A percentile compares a stretch with the other conserved stretches of the same genome.
Conservation (phyloP, 2,113 vertebrate species). For the Phalacrocorax pelagicus region DNA sequence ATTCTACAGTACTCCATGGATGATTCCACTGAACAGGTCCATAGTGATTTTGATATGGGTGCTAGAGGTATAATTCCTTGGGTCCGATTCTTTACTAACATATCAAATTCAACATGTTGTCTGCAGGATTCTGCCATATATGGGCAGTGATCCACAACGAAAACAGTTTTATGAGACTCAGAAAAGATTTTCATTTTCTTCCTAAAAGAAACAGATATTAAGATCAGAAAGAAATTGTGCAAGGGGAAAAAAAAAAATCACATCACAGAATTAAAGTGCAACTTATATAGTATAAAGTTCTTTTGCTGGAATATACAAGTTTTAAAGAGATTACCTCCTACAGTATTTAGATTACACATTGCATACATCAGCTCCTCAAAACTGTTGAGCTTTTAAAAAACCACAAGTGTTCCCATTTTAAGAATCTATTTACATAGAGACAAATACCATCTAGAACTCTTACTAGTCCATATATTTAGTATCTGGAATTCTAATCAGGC, state of each 20-base stretch:
- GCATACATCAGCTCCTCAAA: neutral
- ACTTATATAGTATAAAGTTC: neutral
- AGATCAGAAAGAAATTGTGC: neutral
- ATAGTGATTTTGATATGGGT: conserved; percentile 95
- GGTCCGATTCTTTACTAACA: conserved; percentile 92
- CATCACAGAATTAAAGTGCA: too few species aligned
- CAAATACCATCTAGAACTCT: neutral
- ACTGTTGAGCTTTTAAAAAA: neutral
- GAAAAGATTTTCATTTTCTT: conserved; percentile 93
- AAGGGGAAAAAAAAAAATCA: neutral
- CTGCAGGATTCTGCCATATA: conserved; percentile 98
- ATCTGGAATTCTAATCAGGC: neutral
- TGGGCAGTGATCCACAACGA: conserved; percentile 97
- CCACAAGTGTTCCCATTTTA: neutral
- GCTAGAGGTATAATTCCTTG: conserved; percentile 96
- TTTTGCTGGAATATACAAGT: neutral
- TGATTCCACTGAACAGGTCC: conserved; percentile 97
- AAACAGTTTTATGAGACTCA: conserved; percentile 96
- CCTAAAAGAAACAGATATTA: neutral
- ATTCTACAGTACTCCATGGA: conserved; percentile 99
- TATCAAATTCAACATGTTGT: conserved; percentile 97
- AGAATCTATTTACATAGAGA: neutral
- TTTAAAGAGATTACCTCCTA: neutral
- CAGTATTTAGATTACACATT: neutral
- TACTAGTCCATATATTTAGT: neutral